Evolutionary conservation across 2,113 vertebrate species (phyloP).

Genomic region (Anoura caudifer): DNA sequence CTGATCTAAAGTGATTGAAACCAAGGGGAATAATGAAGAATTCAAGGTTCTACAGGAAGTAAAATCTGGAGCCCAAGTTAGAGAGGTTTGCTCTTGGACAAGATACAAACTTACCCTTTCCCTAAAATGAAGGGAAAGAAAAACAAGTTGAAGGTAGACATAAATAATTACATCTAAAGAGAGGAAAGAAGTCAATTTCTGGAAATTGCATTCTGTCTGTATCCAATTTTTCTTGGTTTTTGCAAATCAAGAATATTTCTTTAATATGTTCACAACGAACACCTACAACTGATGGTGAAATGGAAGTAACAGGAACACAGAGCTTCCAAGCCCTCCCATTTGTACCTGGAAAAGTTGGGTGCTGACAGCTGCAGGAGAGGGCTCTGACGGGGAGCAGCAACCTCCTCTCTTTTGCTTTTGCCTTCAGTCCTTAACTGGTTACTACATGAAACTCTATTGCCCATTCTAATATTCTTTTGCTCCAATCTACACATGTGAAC

Average conservation of each 20-base stretch:
- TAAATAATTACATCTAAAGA: constrained; percentile 22
- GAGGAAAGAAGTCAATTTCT: not conserved
- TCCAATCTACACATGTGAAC: not conserved
- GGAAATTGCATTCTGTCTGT: constrained; percentile 3
- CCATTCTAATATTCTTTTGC: not conserved
- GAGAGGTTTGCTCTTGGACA: not conserved
- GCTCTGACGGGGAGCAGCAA: not conserved
- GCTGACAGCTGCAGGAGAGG: not conserved
- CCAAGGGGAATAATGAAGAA: not conserved
- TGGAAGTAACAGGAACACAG: constrained; percentile 17
- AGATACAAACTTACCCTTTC: not conserved
- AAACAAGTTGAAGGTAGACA: not conserved
- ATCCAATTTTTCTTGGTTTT: constrained; percentile 40
- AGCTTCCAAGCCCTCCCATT: not conserved
- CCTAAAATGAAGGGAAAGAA: not conserved
- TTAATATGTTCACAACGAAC: constrained; percentile 26
- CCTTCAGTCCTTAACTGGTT: not conserved
- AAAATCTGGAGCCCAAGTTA: not conserved
- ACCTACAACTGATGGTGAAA: not conserved
- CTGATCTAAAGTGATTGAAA: not conserved
- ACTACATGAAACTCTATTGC: not conserved
- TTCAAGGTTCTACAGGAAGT: constrained; percentile 16
- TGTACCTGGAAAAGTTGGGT: not conserved
- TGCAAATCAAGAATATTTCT: constrained; percentile 46
- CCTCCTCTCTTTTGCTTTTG: not conserved